Evolutionary conservation across 1,140 invertebrate species (phyloP).

Genomic region (Orius insidiosus): DNA sequence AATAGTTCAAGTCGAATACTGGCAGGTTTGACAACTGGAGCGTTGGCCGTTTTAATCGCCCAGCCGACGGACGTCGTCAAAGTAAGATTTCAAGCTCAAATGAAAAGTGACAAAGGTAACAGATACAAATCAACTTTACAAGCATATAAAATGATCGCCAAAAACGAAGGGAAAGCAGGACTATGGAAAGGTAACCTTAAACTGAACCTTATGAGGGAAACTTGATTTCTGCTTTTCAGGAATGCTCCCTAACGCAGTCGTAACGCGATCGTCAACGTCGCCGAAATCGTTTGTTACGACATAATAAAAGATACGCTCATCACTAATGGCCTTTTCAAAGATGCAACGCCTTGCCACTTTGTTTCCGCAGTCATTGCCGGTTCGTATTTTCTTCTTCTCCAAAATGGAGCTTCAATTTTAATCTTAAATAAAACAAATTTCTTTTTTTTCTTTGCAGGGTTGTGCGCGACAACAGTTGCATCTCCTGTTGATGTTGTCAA

Average conservation of each 20-base stretch:
- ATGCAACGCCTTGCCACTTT: conserved; percentile 48
- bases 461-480: conserved; percentile 43
- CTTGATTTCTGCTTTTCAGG: conserved; percentile 29
- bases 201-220: conserved; percentile 1
- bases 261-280: conserved; percentile 51
- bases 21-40: conserved; percentile 49
- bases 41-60: conserved; percentile 40
- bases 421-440: too few relatives aligned
- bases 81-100: conserved; percentile 44
- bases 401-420: too few relatives aligned
- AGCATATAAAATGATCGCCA: conserved; percentile 42
- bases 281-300: conserved; percentile 58
- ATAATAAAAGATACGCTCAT: conserved; percentile 48
- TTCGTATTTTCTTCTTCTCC: too few relatives aligned
- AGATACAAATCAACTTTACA: conserved; percentile 40
- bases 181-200: conserved; percentile 49
- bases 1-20: conserved; percentile 35
- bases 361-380: conserved; percentile 43
- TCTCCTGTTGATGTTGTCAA: conserved; percentile 53
- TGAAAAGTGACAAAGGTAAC: conserved; percentile 19
- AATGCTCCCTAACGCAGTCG: conserved; percentile 45
- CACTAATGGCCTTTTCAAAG: conserved; percentile 31
- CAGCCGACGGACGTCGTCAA: conserved; percentile 61
- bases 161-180: conserved; percentile 39
- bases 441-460: conserved; percentile 26